phyloP scores from a whole-genome alignment of 2,888 invertebrate genomes.

The Perizoma affinitatum region DNA sequence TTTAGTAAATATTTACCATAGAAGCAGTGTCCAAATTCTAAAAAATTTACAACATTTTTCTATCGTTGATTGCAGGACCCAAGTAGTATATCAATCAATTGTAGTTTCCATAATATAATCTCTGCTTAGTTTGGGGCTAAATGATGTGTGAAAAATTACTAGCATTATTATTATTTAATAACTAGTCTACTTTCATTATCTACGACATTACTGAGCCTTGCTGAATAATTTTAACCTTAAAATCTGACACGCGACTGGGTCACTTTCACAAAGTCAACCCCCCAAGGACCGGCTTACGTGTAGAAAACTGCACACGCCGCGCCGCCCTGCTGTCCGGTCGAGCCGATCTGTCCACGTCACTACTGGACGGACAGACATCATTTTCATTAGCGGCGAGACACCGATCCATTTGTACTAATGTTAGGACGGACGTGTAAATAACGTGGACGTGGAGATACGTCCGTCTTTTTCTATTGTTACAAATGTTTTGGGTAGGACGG shows the following conservation, averaged over 20 bases:
- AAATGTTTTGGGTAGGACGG: slow-evolving; percentile 14
- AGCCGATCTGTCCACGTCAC: slow-evolving; percentile 55
- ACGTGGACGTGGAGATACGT: slow-evolving; percentile 13
- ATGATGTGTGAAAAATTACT: too few relatives aligned
- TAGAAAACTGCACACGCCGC: slow-evolving; percentile 30
- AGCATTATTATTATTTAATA: too few relatives aligned
- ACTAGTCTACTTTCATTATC: too few relatives aligned
- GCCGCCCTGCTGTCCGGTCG: slow-evolving; percentile 31
- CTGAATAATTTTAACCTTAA: too few relatives aligned
- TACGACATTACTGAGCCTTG: too few relatives aligned
- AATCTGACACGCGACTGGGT: background rate
- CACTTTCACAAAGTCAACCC: slow-evolving; percentile 4
- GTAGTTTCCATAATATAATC: too few relatives aligned
- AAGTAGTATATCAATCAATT: too few relatives aligned
- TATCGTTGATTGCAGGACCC: too few relatives aligned
- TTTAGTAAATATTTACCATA: too few relatives aligned
- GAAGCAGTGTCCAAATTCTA: too few relatives aligned
- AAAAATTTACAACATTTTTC: too few relatives aligned
- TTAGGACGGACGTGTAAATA: slow-evolving; percentile 34
- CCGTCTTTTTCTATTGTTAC: slow-evolving; percentile 32
- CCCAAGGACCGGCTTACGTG: slow-evolving; percentile 25
- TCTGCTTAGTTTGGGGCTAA: too few relatives aligned
- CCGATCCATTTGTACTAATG: slow-evolving; percentile 70
- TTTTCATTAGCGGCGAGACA: slow-evolving; percentile 66
- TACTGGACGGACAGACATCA: slow-evolving; percentile 59